Evolutionary conservation across 2,888 invertebrate species (phyloP).

Genomic region (Leucophora obtusa): DNA sequence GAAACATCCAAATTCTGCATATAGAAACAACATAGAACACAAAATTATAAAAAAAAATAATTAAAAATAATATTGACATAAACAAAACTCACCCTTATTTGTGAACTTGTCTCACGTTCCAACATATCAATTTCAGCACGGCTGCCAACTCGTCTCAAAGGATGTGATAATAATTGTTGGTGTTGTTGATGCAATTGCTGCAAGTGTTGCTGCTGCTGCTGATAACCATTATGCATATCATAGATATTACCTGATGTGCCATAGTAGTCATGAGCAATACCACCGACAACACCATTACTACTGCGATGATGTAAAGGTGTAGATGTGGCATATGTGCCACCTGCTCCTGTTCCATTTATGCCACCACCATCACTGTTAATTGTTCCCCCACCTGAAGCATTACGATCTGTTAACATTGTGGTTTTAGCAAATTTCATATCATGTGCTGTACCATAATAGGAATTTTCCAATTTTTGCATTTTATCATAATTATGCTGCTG

Average conservation of each 20-base stretch:
- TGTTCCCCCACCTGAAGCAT: constrained; percentile 30
- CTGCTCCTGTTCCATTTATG: constrained; percentile 39
- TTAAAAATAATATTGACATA: constrained; percentile 6
- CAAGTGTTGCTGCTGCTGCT: constrained; percentile 69
- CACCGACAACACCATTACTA: constrained; percentile 44
- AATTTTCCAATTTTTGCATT: constrained; percentile 73
- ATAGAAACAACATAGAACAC: constrained; percentile 45
- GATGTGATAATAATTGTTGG: constrained; percentile 68
- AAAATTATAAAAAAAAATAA: constrained; percentile 50
- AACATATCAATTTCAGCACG: constrained; percentile 78
- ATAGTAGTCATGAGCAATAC: constrained; percentile 42
- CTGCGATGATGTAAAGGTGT: constrained; percentile 68
- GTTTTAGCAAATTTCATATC: constrained; percentile 77
- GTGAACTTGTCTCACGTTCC: constrained; percentile 77
- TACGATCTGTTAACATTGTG: constrained; percentile 73
- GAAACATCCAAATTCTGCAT: constrained; percentile 84
- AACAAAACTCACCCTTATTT: constrained; percentile 75
- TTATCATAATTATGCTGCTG: constrained; percentile 71
- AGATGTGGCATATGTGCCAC: constrained; percentile 66
- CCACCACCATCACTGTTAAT: constrained; percentile 20
- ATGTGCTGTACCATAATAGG: constrained; percentile 73
- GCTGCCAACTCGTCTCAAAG: constrained; percentile 75
- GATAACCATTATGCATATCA: constrained; percentile 63
- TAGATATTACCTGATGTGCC: constrained; percentile 57
- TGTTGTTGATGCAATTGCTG: constrained; percentile 66